These are phyloP conservation scores for Crematogaster levior DNA, from an alignment of 2,888 invertebrate genomes.

Conservation along the genomic window DNA sequence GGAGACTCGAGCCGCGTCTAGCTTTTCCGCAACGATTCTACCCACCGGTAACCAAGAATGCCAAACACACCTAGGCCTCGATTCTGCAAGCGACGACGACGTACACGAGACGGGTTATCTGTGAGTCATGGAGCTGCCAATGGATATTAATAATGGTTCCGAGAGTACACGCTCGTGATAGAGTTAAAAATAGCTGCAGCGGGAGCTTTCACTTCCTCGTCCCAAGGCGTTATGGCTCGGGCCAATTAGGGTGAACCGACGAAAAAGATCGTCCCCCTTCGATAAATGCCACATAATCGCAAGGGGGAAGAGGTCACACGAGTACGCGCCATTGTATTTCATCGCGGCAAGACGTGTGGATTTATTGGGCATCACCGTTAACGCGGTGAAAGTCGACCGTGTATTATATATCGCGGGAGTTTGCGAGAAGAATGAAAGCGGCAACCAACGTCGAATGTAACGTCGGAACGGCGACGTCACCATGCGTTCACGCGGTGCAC, in stretches of 20 bases:
- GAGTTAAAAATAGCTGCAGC: constrained; percentile 50
- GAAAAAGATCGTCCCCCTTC: constrained; percentile 51
- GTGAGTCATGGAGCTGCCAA: constrained; percentile 74
- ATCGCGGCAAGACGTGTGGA: constrained; percentile 59
- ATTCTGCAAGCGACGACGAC: constrained; percentile 59
- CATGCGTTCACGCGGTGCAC: constrained; percentile 17
- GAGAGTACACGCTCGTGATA: constrained; percentile 25
- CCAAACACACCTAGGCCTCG: constrained; percentile 75
- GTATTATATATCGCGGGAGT: constrained; percentile 53
- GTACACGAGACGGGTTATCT: constrained; percentile 62
- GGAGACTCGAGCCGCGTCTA: constrained; percentile 48
- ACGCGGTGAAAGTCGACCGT: constrained; percentile 69
- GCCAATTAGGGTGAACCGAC: constrained; percentile 66
- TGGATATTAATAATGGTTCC: constrained; percentile 71
- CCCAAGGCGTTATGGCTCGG: constrained; percentile 44
- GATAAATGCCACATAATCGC: constrained; percentile 59
- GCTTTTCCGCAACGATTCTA: constrained; percentile 68
- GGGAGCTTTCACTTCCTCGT: constrained; percentile 70
- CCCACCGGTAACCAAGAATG: constrained; percentile 76
- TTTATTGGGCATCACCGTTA: constrained; percentile 64
- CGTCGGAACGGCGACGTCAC: not conserved
- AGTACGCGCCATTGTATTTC: constrained; percentile 59
- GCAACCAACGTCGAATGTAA: constrained; percentile 21
- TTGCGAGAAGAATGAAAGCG: constrained; percentile 20
- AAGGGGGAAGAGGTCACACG: constrained; percentile 49